Conservation (phyloP, 1,140 invertebrate genomes). For the Aporrectodea caliginosa region DNA sequence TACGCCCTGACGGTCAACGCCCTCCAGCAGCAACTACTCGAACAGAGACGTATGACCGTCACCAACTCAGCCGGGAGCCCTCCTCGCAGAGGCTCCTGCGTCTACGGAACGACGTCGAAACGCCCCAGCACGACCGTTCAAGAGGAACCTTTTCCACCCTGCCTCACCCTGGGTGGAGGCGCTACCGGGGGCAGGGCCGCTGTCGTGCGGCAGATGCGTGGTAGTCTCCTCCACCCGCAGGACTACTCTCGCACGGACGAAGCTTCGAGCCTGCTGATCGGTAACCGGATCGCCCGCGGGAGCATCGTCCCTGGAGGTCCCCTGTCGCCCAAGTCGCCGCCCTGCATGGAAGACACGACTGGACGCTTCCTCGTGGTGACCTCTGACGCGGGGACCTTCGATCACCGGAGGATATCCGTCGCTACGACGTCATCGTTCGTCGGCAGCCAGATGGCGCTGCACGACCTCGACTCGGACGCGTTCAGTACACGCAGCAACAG, state of each 20-base stretch:
- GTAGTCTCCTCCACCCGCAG: neutral
- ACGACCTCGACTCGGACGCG: neutral
- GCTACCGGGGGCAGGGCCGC: no score
- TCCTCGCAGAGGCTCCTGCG: neutral
- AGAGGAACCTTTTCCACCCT: neutral
- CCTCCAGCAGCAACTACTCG: slow-evolving; percentile 31
- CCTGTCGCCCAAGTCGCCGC: neutral
- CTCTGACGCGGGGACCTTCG: neutral
- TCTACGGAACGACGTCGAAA: neutral
- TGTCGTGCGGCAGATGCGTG: neutral
- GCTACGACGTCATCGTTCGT: neutral
- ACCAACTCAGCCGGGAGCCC: slow-evolving; percentile 20
- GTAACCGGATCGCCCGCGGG: neutral
- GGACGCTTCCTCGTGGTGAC: neutral
- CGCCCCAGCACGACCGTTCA: neutral
- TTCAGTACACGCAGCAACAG: neutral
- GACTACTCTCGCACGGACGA: neutral
- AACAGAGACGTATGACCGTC: slow-evolving; percentile 26
- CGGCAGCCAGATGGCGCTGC: neutral
- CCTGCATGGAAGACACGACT: neutral
- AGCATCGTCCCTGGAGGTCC: neutral
- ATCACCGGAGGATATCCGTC: neutral
- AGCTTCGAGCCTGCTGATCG: neutral
- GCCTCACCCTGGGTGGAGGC: neutral
- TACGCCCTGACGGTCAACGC: slow-evolving; percentile 77